Conservation (phyloP, 1,140 invertebrate genomes). For the Anoplolepis gracilipes region DNA sequence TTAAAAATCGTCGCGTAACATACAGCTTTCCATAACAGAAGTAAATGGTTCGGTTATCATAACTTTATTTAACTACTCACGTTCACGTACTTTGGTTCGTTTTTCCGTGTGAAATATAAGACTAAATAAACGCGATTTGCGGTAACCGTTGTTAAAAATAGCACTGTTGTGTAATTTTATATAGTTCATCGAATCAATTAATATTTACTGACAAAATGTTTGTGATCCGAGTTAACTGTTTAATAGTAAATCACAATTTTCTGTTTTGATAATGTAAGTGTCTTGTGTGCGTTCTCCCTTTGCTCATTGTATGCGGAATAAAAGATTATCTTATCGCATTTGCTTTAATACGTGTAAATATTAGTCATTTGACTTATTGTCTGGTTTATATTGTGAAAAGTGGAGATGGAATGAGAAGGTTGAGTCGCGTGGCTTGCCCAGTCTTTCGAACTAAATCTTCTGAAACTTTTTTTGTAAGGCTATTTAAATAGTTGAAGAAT, state of each 20-base stretch:
- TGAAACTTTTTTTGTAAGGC: not conserved
- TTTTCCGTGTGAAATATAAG: constrained; percentile 36
- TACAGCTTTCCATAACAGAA: constrained; percentile 59
- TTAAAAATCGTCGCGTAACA: constrained; percentile 27
- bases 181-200: constrained; percentile 6
- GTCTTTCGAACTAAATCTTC: not conserved
- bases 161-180: not conserved
- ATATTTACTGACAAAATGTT: constrained; percentile 10
- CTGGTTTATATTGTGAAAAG: not conserved
- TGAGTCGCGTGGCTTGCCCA: not conserved
- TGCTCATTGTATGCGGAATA: not conserved
- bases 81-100: constrained; percentile 17
- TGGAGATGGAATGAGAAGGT: not conserved
- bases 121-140: not conserved
- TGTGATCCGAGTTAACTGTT: not conserved
- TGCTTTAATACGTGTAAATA: constrained; percentile 16
- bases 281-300: not conserved
- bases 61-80: constrained; percentile 62
- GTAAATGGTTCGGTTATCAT: constrained; percentile 70
- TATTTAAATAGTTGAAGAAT: not conserved
- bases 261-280: not conserved
- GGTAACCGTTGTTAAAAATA: not conserved
- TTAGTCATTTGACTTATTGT: not conserved
- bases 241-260: constrained; percentile 8
- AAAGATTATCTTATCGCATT: constrained; percentile 35